Conservation (phyloP, 2,888 invertebrate genomes). For the Cephus spinipes region DNA sequence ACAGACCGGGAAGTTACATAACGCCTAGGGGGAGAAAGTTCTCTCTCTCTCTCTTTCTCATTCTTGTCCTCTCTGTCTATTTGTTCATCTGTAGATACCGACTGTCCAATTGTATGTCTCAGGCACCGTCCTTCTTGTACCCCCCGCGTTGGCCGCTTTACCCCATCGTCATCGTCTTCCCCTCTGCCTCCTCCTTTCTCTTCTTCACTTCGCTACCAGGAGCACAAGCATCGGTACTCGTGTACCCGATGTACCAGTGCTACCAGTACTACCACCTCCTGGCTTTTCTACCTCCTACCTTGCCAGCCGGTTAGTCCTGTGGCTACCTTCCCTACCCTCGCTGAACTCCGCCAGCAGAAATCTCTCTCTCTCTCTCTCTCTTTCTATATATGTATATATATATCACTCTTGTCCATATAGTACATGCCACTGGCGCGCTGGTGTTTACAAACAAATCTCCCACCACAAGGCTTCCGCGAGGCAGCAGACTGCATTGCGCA, state of each 20-base stretch:
- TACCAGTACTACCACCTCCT: too few relatives aligned
- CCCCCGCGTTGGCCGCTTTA: constrained; percentile 22
- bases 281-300: too few relatives aligned
- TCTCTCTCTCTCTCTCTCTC: too few relatives aligned
- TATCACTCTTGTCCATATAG: too few relatives aligned
- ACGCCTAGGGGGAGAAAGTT: constrained; percentile 60
- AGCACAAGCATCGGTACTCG: too few relatives aligned
- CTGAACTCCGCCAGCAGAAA: not conserved
- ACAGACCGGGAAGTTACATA: constrained; percentile 53
- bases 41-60: constrained; percentile 13
- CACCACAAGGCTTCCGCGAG: constrained; percentile 28
- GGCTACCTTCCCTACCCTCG: not conserved
- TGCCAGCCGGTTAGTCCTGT: not conserved
- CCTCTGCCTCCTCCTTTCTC: not conserved
- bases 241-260: too few relatives aligned
- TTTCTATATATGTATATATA: too few relatives aligned
- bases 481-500: constrained; percentile 54
- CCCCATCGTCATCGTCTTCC: constrained; percentile 17
- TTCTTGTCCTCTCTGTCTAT: constrained; percentile 20
- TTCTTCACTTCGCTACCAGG: too few relatives aligned
- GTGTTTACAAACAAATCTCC: constrained; percentile 64
- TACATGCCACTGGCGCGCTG: constrained; percentile 13
- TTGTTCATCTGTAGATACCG: constrained; percentile 12
- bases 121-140: constrained; percentile 2
- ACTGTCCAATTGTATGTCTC: too few relatives aligned